A percentile compares a stretch with the other conserved stretches of the same genome.
These are phyloP conservation scores for Lasioglossum pauxillum DNA, from an alignment of 2,888 invertebrate genomes.

Conservation along the genomic window DNA sequence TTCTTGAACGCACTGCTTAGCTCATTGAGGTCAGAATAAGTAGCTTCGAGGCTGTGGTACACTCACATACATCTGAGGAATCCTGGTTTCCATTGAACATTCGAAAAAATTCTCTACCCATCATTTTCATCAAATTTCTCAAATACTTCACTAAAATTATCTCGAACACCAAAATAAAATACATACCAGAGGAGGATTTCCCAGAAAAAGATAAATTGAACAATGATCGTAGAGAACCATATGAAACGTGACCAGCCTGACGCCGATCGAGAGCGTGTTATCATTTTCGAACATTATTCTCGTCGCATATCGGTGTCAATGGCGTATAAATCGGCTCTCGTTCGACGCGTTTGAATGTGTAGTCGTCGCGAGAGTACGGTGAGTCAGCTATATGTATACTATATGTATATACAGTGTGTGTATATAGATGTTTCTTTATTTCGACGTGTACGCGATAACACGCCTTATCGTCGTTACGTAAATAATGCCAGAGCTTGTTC, in stretches of 20 bases:
- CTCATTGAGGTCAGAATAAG: not conserved
- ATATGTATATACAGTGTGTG: not conserved
- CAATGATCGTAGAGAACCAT: not conserved
- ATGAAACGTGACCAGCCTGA: not conserved
- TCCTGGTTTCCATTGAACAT: not conserved
- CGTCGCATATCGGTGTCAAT: slow-evolving; percentile 37
- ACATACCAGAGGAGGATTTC: not conserved
- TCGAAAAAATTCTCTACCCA: not conserved
- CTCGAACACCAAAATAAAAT: not conserved
- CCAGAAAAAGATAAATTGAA: not conserved
- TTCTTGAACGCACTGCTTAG: not conserved
- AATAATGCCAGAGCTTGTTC: not conserved
- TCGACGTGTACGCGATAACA: slow-evolving; percentile 14
- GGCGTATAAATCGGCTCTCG: slow-evolving; percentile 11
- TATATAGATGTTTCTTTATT: not conserved
- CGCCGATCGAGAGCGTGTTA: not conserved
- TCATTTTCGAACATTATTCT: not conserved
- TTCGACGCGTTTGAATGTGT: not conserved
- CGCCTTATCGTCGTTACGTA: slow-evolving; percentile 26
- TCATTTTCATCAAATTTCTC: not conserved
- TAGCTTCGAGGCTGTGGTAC: not conserved
- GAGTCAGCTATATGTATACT: not conserved
- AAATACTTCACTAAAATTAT: not conserved
- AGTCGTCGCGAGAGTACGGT: not conserved
- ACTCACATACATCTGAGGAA: not conserved